Evolutionary conservation across 2,113 vertebrate species (phyloP).

Genomic region (Tupaia tana): DNA sequence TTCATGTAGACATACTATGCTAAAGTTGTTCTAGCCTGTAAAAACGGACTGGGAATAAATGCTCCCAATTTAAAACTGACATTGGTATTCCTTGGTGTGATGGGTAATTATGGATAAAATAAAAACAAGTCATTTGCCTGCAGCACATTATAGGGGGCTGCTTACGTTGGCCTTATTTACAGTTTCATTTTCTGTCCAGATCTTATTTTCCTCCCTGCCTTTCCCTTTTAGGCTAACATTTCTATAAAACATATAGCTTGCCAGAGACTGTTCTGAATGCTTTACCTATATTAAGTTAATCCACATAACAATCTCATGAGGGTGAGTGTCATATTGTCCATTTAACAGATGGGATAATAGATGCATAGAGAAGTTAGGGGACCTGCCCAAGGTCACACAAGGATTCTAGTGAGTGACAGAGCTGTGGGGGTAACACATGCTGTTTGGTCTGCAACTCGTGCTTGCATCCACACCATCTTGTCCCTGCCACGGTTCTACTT

Average conservation of each 20-base stretch:
- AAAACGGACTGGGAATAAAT: neutral
- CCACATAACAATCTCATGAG: fast-evolving
- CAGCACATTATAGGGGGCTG: neutral
- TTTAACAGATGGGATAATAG: neutral
- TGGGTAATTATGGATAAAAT: neutral
- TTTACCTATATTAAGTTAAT: neutral
- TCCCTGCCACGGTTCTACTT: neutral
- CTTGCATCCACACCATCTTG: neutral
- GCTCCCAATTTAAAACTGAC: neutral
- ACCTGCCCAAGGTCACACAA: neutral
- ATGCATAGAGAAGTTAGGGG: neutral
- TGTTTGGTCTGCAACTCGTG: neutral
- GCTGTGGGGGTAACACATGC: neutral
- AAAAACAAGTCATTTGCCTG: neutral
- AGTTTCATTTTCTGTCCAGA: neutral
- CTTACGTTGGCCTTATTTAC: neutral
- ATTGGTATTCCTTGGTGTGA: neutral
- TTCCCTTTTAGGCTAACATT: neutral
- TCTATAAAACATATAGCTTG: neutral
- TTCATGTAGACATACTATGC: neutral
- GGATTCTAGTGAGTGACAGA: neutral
- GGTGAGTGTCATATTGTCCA: neutral
- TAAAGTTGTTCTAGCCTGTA: neutral
- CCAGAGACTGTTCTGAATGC: neutral
- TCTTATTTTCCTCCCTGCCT: neutral